Percentiles rank a stretch among this genome's conserved stretches.
phyloP scores from a whole-genome alignment of 2,113 vertebrate genomes.

The Notarius quadriscutis region DNA sequence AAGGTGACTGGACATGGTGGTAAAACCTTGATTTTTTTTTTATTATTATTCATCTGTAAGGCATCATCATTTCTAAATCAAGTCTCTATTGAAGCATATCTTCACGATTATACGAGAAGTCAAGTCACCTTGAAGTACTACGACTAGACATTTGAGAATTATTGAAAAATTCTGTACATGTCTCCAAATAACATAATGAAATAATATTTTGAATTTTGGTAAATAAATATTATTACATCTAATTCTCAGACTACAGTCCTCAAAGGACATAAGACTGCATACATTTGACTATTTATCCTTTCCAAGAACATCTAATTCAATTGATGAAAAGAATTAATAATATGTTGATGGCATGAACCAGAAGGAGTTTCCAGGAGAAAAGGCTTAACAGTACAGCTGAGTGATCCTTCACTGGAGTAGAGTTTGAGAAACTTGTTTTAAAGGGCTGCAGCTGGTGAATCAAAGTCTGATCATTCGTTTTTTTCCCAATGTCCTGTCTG shows the following conservation, averaged over 20 bases:
- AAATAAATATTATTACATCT: background rate
- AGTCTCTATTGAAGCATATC: background rate
- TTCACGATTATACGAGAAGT: background rate
- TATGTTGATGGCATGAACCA: background rate
- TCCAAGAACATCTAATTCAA: background rate
- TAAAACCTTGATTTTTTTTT: background rate
- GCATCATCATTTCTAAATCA: background rate
- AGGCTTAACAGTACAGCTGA: background rate
- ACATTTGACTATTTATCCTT: background rate
- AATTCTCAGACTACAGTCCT: background rate
- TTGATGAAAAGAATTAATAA: background rate
- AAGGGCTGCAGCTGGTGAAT: slow-evolving; percentile 20
- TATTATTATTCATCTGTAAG: background rate
- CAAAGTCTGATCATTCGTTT: slow-evolving; percentile 28
- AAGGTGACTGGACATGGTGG: background rate
- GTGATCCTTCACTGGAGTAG: background rate
- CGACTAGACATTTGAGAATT: background rate
- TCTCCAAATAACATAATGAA: background rate
- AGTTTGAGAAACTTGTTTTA: slow-evolving; percentile 12
- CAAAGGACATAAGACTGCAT: background rate
- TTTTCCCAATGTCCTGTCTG: slow-evolving; percentile 28
- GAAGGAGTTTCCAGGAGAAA: background rate
- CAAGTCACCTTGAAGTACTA: background rate
- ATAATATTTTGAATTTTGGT: background rate
- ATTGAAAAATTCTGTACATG: background rate